phyloP scores from a whole-genome alignment of 2,113 vertebrate species.

The Apodemus sylvaticus region DNA sequence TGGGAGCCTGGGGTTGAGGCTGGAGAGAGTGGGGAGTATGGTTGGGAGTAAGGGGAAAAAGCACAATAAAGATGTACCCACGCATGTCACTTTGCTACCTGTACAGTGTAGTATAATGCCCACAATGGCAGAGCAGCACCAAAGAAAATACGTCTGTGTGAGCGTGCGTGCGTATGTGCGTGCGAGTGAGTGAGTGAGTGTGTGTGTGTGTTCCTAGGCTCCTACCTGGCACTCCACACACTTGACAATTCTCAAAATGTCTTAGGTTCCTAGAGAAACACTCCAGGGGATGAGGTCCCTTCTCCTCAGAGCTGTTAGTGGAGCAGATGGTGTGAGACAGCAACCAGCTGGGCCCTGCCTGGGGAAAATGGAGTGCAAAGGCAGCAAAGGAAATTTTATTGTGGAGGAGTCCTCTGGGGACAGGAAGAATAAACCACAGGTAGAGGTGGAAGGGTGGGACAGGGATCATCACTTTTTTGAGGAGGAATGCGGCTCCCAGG shows the following conservation, averaged over 20 bases:
- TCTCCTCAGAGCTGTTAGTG: not conserved
- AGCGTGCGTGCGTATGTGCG: no score
- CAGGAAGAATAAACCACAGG: not conserved
- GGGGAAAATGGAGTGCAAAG: not conserved
- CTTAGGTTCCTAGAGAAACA: not conserved
- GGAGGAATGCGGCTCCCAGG: not conserved
- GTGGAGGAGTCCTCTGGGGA: no score
- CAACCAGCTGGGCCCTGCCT: not conserved
- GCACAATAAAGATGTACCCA: no score
- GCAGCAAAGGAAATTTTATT: not conserved
- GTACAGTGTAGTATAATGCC: not conserved
- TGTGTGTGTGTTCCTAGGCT: not conserved
- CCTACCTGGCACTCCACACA: not conserved
- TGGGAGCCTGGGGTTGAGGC: not conserved
- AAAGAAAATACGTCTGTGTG: not conserved
- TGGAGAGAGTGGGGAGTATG: accelerated
- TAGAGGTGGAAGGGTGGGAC: not conserved
- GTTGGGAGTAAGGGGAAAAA: not conserved
- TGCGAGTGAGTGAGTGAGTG: no score
- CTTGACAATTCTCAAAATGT: not conserved
- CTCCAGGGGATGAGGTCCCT: not conserved
- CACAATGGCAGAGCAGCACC: not conserved
- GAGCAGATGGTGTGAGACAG: not conserved
- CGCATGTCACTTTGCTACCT: accelerated
- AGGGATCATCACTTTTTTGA: not conserved